Conservation (phyloP, 2,113 vertebrate species). For the Motacilla tschutschensis region DNA sequence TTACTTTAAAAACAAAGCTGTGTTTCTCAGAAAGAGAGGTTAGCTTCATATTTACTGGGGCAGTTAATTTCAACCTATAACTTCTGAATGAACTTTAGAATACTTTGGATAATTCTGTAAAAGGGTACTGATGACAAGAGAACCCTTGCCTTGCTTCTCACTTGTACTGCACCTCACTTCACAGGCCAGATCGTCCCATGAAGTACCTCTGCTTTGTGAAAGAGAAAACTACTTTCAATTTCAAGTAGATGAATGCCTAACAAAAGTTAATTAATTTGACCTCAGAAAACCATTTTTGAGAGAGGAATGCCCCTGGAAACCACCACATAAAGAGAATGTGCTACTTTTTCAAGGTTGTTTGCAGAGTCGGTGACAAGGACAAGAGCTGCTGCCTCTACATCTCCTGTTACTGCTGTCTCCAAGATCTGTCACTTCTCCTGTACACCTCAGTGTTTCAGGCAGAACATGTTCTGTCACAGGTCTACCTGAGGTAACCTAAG, state of each 20-base stretch:
- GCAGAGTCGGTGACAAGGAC: neutral
- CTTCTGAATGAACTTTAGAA: neutral
- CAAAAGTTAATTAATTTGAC: neutral
- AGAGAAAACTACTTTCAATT: neutral
- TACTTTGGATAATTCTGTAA: neutral
- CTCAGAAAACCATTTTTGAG: neutral
- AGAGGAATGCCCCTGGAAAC: neutral
- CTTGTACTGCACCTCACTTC: neutral
- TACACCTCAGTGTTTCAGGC: neutral
- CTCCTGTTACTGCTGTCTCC: neutral
- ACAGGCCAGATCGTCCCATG: neutral
- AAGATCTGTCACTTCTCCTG: neutral
- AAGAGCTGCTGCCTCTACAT: neutral
- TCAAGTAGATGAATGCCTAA: neutral
- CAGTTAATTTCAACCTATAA: neutral
- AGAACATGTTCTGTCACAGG: neutral
- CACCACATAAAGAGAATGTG: neutral
- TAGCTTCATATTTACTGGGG: neutral
- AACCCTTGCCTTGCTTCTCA: neutral
- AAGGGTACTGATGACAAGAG: neutral
- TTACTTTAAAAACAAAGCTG: neutral
- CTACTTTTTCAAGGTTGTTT: neutral
- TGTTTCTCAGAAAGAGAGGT: neutral
- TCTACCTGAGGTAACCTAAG: neutral
- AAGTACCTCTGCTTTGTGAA: neutral